A percentile compares a stretch with the other conserved stretches of the same genome.
Evolutionary conservation across 2,888 invertebrate species (phyloP).

Genomic region (Melitaea athalia): DNA sequence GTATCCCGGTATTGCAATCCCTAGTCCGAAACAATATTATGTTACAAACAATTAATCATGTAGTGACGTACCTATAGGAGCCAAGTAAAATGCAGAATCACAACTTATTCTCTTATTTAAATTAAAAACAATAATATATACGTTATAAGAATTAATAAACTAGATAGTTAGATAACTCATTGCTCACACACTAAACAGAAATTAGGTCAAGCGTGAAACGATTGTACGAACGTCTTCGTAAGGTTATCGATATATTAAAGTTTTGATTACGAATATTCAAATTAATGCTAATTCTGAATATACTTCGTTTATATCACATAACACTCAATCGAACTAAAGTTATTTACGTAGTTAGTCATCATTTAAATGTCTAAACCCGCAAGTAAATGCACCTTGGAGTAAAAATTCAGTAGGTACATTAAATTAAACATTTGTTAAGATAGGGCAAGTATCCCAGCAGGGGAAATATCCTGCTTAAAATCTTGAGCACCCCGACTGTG

Average conservation of each 20-base stretch:
- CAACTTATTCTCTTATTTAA: background rate
- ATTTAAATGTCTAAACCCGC: too few species aligned
- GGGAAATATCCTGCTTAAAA: too few species aligned
- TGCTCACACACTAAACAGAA: too few species aligned
- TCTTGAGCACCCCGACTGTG: too few species aligned
- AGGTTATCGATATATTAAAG: constrained; percentile 28
- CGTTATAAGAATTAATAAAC: constrained; percentile 17
- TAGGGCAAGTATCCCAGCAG: too few species aligned
- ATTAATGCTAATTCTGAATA: constrained; percentile 8
- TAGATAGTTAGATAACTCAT: constrained; percentile 25
- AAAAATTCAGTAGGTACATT: too few species aligned
- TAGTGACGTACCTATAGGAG: background rate
- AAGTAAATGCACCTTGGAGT: too few species aligned
- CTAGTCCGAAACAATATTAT: too few species aligned
- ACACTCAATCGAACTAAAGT: background rate
- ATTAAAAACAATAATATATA: background rate
- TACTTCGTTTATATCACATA: background rate
- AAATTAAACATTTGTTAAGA: too few species aligned
- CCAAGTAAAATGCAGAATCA: background rate
- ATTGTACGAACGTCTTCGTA: constrained; percentile 22
- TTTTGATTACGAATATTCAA: constrained; percentile 23
- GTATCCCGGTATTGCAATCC: too few species aligned
- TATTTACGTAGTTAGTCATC: too few species aligned
- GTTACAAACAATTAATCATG: too few species aligned
- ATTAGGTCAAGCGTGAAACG: constrained; percentile 30